Percentiles rank a stretch among this genome's conserved stretches.
phyloP scores from a whole-genome alignment of 2,797 vertebrate species.

The Mico argentatus region DNA sequence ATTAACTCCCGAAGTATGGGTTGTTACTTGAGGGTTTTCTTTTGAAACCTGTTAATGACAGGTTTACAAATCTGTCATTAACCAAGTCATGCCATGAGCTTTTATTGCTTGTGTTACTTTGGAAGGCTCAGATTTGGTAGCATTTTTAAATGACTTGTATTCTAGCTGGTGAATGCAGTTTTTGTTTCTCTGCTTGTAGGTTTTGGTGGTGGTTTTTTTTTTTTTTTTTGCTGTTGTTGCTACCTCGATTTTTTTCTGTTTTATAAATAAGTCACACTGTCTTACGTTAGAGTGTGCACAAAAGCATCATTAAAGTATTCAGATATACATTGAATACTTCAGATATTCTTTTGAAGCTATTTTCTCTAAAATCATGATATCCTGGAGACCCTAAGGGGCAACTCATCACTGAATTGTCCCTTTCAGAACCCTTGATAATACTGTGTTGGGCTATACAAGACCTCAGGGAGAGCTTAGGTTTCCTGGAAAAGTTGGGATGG shows the following conservation, averaged over 20 bases:
- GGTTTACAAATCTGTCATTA: neutral
- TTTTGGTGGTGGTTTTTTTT: neutral
- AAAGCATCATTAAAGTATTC: neutral
- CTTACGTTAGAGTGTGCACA: neutral
- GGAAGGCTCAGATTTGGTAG: neutral
- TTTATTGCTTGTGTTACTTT: constrained; percentile 2
- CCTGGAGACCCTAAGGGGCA: neutral
- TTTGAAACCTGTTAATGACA: too few species aligned
- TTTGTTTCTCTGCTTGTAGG: neutral
- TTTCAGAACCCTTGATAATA: neutral
- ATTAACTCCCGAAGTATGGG: neutral
- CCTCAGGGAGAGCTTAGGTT: neutral
- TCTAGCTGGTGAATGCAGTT: neutral
- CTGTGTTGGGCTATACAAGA: neutral
- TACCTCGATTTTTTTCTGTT: neutral
- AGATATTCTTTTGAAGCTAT: neutral
- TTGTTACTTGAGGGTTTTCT: neutral
- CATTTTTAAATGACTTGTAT: constrained; percentile 7
- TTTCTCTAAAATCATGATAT: neutral
- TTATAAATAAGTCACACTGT: neutral
- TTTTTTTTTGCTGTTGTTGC: neutral
- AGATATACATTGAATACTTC: neutral
- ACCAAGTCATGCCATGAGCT: neutral
- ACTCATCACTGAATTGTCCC: neutral
- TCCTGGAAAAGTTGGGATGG: neutral